These are phyloP conservation scores for Cygnus olor DNA, from an alignment of 2,797 vertebrate species.

Conservation along the genomic window DNA sequence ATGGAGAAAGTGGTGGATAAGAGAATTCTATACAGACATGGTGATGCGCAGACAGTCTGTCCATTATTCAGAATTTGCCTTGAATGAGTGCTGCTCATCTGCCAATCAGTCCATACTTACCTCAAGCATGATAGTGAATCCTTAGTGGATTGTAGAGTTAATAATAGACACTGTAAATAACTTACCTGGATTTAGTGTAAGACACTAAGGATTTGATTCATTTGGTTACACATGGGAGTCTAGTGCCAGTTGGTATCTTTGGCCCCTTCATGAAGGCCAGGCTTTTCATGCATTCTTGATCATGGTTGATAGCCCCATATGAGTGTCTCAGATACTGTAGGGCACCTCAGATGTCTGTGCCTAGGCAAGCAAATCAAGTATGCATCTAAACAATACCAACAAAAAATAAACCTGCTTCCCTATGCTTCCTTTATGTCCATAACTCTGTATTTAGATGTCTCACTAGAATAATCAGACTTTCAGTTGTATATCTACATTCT, in stretches of 20 bases:
- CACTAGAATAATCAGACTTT: background rate
- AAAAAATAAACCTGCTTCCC: background rate
- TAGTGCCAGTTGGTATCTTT: background rate
- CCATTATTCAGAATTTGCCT: background rate
- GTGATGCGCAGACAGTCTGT: background rate
- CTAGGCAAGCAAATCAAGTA: background rate
- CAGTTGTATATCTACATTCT: background rate
- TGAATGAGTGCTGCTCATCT: background rate
- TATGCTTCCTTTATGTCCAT: background rate
- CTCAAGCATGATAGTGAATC: background rate
- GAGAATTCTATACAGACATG: background rate
- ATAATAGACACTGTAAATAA: background rate
- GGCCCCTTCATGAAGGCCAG: background rate
- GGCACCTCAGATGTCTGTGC: background rate
- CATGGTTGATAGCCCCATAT: background rate
- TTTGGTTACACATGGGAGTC: background rate
- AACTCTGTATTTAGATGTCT: background rate
- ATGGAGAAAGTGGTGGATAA: background rate
- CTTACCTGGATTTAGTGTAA: background rate
- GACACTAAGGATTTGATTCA: background rate
- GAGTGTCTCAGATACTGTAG: background rate
- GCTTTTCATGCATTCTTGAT: background rate
- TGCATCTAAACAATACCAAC: fast-evolving
- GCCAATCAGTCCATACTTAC: background rate
- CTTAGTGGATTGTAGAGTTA: background rate